Evolutionary conservation across 1,140 invertebrate species (phyloP), one percentile per base, ranked within the genome.

Genomic region (Bombus affinis): DNA sequence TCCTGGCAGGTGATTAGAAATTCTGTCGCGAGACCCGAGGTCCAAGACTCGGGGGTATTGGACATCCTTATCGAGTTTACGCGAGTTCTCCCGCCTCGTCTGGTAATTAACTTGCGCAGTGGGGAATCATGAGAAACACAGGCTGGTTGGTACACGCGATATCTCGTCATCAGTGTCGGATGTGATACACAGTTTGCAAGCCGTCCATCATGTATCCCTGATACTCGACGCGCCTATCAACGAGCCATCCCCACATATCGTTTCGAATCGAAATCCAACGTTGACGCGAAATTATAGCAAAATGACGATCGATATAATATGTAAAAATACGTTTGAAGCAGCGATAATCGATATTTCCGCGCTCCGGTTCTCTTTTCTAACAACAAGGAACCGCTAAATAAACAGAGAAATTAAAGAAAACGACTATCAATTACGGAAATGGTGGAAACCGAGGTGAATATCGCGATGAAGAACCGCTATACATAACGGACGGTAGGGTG

Each of bases 1-100:
- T 83, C 68, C 85, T 81, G n/a, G 42, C 73, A 39, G 32, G 62
- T 81, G 85, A 89, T 89, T 88, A 86, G 79, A 83, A 89, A 88
- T 89, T 86, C 79, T 70, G 72, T 85, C 79, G 59, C 78, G 72
- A 57, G 68, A 35, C 65, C 25, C 74, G 18, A 2, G 9, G n/a
- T 44, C 47, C 53, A 79, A 57, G 66, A 79, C 62, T 39, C 66
- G 28, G 22, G 82, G 57, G 68, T 84, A 59, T 72, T 28, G 66
- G 42, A n/a, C 76, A 72, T 72, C 83, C 83, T 80, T 73, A 73
- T 85, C 53, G 42, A 85, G 77, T 85, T 85, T 85, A 25, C 57
- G 35, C 68, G 47, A 80, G 68, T 80, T 85, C 32, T 15, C 32
- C 4, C 5, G 53, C 9, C 32, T 32, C 57, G 68, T 53, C 15